Evolutionary conservation across 2,888 invertebrate species (phyloP), one percentile per base, ranked within the genome.

Genomic region (Notocelia uddmanniana): DNA sequence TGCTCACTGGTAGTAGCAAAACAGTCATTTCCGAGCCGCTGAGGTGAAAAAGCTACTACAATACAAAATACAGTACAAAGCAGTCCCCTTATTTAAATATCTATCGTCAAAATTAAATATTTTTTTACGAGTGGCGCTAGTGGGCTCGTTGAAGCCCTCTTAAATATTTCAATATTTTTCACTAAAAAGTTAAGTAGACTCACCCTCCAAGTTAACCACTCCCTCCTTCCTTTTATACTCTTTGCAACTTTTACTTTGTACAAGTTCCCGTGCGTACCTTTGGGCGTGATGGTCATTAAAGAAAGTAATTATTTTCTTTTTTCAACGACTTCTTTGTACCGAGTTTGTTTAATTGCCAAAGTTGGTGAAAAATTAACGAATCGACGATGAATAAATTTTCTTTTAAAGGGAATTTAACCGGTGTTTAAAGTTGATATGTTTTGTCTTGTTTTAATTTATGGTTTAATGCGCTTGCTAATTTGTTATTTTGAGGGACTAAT

Each of bases 271-370:
- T 45, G 23, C 62, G 74, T 68, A 66, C 58, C 74, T 74, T 70
- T 64, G 63, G 69, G 64, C 74, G 62, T 58, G 66, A 41, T 54
- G 70, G 73, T 73, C 74, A 75, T 75, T 75, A 75, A 31, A 74
- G 73, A 73, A 75, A 74, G 75, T 73, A 75, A 75, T 75, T 74
- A 75, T 75, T 75, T 74, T 75, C 69, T 73, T 73, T 73, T 54
- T 66, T 69, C 63, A 71, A 68, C 72, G 68, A 68, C 72, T 72
- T 74, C 73, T 74, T 75, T 75, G 68, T 74, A 59, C 55, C 15
- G 37, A 74, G 68, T 70, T 75, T 72, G 74, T 75, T 75, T 75
- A 75, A 75, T 75, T 74, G 74, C 74, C 74, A 69, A 75, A 75
- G 74, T 75, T 75, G 69, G 34, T 74, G 59, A 73, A 74, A 70